Base-by-base conservation (phyloP, 2,888 invertebrate genomes). In the Hypolimnas misippus region DNA sequence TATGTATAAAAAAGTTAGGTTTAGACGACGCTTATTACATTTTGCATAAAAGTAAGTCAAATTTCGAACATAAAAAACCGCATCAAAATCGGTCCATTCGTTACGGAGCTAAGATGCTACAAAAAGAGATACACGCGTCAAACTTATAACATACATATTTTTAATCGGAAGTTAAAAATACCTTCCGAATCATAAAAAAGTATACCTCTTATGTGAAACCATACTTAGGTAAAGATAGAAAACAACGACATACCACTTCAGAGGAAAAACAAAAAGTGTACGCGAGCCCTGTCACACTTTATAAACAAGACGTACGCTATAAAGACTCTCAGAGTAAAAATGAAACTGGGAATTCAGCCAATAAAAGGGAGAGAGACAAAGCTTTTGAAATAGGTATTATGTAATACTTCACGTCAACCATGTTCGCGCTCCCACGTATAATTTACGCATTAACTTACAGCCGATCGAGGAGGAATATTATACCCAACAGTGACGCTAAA, bases 391-490 rank as follows among this genome's bases (percentile, higher is more conserved):
- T 77, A 81, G 76, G 70, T 76, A 76, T 81, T 71, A 65, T 65
- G 65, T 71, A 70, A 78, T 79, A 77, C 80, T 78, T 82, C 77
- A 78, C 76, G 78, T 77, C 71, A 70, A 77, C 75, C 78, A 77
- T 82, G 79, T 77, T 79, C 80, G 74, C 81, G 76, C 78, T 75
- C 75, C 62, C 71, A 70, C 76, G 81, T 78, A 84, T 85, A 84
- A 83, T 85, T 84, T 79, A 79, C 76, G 72, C 77, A 80, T 83
- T 83, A 80, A 76, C 75, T 70, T 74, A 73, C 73, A 68, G 72
- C 72, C 75, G 76, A 78, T 77, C 76, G 74, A 75, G 75, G 74
- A 73, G 71, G 75, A 29, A 49, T 54, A 60, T 60, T 54, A 46
- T 54, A 49, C 14, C n/a, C 14, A 14, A 29, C 49, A 42, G 17